Conservation (phyloP, 2,888 invertebrate genomes). For the Laothoe populi region DNA sequence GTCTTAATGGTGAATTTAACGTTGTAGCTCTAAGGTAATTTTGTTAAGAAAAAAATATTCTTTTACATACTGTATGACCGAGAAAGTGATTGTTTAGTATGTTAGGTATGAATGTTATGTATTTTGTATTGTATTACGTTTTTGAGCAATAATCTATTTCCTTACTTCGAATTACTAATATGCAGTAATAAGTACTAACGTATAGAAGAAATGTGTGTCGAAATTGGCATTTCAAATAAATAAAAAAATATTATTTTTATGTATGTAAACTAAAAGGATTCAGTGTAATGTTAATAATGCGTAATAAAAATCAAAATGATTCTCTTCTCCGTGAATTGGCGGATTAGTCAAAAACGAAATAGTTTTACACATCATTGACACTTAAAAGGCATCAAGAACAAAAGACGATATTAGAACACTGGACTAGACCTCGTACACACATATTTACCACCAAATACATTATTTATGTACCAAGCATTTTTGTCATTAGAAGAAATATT, state of each 20-base stretch:
- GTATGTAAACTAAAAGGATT: no score
- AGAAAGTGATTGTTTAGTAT: background rate
- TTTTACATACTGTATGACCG: background rate
- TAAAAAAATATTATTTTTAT: no score
- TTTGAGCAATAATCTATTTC: no score
- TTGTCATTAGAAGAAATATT: constrained; percentile 30
- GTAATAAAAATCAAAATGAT: background rate
- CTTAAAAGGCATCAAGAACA: background rate
- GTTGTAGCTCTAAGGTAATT: constrained; percentile 30
- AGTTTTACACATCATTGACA: no score
- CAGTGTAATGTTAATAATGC: no score
- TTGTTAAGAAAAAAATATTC: background rate
- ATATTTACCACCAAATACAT: background rate
- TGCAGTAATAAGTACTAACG: no score
- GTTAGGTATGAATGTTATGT: background rate
- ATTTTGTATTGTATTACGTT: background rate
- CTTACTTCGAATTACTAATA: no score
- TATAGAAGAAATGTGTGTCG: no score
- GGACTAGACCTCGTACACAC: background rate
- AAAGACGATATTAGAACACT: background rate
- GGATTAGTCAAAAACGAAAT: no score
- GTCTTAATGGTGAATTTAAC: constrained; percentile 44
- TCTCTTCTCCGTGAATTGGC: no score
- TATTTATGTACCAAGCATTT: constrained; percentile 33
- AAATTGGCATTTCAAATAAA: no score